Percentiles rank a stretch among this genome's conserved stretches.
Evolutionary conservation across 2,888 invertebrate species (phyloP).

Genomic region (Meghimatium bilineatum): DNA sequence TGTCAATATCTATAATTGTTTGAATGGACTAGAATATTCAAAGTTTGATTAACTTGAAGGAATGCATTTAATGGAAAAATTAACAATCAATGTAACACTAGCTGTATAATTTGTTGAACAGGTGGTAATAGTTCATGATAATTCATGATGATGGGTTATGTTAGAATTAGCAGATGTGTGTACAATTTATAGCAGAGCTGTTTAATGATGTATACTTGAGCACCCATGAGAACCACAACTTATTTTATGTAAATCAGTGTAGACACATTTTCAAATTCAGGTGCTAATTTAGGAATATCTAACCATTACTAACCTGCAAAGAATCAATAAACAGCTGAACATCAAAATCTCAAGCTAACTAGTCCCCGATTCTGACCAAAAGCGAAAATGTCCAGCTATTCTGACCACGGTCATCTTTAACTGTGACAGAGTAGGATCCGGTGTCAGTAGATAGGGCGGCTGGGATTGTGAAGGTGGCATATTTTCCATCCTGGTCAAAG

Average conservation of each 20-base stretch:
- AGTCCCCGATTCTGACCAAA: constrained; percentile 63
- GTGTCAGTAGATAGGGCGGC: constrained; percentile 71
- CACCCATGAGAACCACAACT: neutral
- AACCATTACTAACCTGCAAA: constrained; percentile 51
- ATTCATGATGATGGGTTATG: too few relatives aligned
- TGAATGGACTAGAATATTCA: too few relatives aligned
- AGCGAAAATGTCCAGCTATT: constrained; percentile 68
- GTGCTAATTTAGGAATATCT: neutral
- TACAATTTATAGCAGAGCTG: too few relatives aligned
- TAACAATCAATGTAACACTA: neutral
- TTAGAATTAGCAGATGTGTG: too few relatives aligned
- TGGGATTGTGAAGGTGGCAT: constrained; percentile 68
- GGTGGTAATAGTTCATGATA: neutral
- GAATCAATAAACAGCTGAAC: constrained; percentile 53
- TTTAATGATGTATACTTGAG: neutral
- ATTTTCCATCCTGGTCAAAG: constrained; percentile 60
- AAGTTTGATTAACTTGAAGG: too few relatives aligned
- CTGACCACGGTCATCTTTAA: constrained; percentile 63
- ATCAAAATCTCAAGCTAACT: constrained; percentile 64
- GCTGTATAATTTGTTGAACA: neutral
- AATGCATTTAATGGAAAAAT: neutral
- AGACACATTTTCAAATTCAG: too few relatives aligned
- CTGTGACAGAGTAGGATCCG: constrained; percentile 65
- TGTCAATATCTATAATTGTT: too few relatives aligned
- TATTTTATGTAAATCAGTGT: too few relatives aligned